Evolutionary conservation across 2,888 invertebrate species (phyloP), one percentile per base, ranked within the genome.

Genomic region (Erebia aethiops): DNA sequence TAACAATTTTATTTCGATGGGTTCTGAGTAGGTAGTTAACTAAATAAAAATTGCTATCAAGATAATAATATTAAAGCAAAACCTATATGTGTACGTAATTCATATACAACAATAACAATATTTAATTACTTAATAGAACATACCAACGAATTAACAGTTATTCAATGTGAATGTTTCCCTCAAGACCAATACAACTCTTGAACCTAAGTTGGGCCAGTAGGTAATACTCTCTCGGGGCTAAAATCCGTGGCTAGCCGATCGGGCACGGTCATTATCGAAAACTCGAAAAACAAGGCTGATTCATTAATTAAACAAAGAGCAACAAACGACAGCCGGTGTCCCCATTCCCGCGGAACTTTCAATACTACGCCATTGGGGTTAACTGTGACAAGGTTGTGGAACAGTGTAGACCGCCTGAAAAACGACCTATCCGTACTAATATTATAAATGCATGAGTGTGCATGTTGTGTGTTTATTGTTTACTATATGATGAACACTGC

Each of bases 331-430:
- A 81, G 78, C 78, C 79, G 78, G 78, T 84, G 89, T 85, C 82
- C 89, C 81, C 85, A 82, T 89, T 90, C 87, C 87, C 81, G 88
- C 85, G 86, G 83, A 87, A 87, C 81, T 87, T 88, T 87, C 87
- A 86, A 88, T 88, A 85, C 83, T 77, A 79, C 79, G 79, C 77
- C 85, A 85, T 84, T 82, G 84, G 86, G 87, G 85, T 86, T 88
- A 91, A 89, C 85, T 88, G 88, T 88, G 89, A 91, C 91, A 91
- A 91, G 90, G 92, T 87, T 90, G 86, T 79, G 81, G 81, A 80
- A 18, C 18, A 10, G 54, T 54, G 54, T 18, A 82, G 85, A 87
- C 87, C 87, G 88, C 86, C 90, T 87, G 87, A 89, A 90, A 88
- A 86, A 86, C 84, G 78, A 35, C 35, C 35, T 35, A 7, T 35